Conservation (phyloP, 2,113 vertebrate genomes). For the Regulus satrapa region DNA sequence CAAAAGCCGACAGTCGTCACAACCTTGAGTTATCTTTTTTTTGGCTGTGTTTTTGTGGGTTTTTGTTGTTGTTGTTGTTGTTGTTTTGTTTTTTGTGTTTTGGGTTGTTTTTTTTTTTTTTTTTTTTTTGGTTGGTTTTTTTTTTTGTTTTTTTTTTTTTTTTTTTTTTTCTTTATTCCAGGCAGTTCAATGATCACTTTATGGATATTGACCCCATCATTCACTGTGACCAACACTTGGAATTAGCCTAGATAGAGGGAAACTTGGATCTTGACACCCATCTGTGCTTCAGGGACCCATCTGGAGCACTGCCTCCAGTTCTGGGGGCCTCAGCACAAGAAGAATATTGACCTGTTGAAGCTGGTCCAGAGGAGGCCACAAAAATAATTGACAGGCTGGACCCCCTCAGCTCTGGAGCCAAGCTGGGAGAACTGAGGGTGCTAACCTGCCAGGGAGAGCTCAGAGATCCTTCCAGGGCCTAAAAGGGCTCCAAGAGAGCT, state of each 20-base stretch:
- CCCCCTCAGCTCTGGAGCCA: neutral
- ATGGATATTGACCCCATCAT: rapidly evolving
- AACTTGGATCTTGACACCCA: rapidly evolving
- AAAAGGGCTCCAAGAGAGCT: neutral
- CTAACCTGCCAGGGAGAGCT: neutral
- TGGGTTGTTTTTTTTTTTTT: too few relatives aligned
- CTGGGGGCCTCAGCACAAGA: neutral
- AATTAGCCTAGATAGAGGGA: neutral
- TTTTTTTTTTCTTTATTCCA: neutral
- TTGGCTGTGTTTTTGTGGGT: too few relatives aligned
- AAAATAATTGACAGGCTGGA: neutral
- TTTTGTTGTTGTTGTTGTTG: too few relatives aligned
- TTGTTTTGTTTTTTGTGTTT: too few relatives aligned
- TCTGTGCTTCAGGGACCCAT: neutral
- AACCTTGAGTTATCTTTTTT: neutral
- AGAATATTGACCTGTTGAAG: neutral
- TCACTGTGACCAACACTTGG: rapidly evolving
- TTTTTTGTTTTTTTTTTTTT: too few relatives aligned
- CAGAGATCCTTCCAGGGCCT: rapidly evolving
- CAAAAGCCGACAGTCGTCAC: neutral
- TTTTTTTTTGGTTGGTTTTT: too few relatives aligned
- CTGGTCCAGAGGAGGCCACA: neutral
- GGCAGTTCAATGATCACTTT: neutral
- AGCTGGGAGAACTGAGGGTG: neutral
- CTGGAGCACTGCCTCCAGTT: neutral